phyloP scores from a whole-genome alignment of 2,888 invertebrate genomes.

The Brachynemurus nebulosus region DNA sequence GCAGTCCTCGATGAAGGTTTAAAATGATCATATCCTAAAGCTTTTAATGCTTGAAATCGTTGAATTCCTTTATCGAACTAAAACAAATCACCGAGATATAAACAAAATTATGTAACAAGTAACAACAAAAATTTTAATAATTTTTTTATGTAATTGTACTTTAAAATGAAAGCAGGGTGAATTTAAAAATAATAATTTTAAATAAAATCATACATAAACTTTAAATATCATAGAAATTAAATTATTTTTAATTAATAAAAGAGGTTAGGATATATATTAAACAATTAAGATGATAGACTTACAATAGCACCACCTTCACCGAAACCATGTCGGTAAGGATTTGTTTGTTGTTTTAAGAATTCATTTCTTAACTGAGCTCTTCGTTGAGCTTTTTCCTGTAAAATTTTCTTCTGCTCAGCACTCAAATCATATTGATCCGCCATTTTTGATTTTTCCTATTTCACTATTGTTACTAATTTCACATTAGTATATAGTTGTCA shows the following conservation, averaged over 20 bases:
- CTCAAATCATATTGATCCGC: constrained; percentile 38
- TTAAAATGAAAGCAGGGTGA: no score
- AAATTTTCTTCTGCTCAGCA: constrained; percentile 34
- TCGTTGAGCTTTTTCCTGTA: constrained; percentile 45
- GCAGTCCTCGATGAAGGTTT: constrained; percentile 45
- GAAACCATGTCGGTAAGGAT: constrained; percentile 55
- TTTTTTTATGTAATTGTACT: no score
- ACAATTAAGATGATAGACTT: constrained; percentile 33
- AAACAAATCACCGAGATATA: no score
- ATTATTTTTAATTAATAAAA: constrained; percentile 4
- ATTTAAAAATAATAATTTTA: no score
- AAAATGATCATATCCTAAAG: constrained; percentile 49
- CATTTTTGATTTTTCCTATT: constrained; percentile 24
- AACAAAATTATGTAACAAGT: no score
- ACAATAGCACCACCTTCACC: constrained; percentile 57
- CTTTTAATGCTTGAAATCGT: constrained; percentile 57
- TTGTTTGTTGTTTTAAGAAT: constrained; percentile 52
- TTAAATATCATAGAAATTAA: background rate
- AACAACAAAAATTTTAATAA: no score
- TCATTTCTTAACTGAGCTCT: constrained; percentile 48
- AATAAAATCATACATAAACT: no score
- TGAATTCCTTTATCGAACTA: constrained; percentile 74
- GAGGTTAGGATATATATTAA: constrained; percentile 11
- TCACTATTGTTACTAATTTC: background rate
- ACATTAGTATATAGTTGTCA: background rate